These are phyloP conservation scores for Tetragnatha versicolor DNA, from an alignment of 1,140 invertebrate genomes.

Conservation along the genomic window DNA sequence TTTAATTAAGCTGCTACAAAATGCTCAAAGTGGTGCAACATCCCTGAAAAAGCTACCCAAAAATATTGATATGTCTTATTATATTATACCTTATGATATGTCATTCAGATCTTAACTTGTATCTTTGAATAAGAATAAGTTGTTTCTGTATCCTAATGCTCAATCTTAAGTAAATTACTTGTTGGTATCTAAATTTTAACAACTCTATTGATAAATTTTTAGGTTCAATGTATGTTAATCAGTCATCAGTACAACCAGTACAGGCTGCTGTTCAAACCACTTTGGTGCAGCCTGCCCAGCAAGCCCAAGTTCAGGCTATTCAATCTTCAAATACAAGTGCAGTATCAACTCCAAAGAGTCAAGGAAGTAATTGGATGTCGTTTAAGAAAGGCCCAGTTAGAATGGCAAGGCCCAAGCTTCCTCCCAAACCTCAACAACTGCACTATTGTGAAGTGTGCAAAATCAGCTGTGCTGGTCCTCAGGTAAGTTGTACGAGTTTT, in stretches of 20 bases:
- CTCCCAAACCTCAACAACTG: constrained; percentile 87
- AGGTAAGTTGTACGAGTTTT: constrained; percentile 70
- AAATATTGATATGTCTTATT: no score
- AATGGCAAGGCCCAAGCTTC: constrained; percentile 71
- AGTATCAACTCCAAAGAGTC: constrained; percentile 44
- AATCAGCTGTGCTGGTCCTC: constrained; percentile 94
- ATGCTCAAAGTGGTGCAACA: no score
- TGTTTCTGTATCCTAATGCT: no score
- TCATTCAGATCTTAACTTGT: no score
- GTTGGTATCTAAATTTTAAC: no score
- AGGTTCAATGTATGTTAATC: constrained; percentile 48
- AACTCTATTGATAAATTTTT: not conserved
- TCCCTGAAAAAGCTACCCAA: no score
- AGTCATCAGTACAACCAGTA: constrained; percentile 42
- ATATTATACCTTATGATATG: no score
- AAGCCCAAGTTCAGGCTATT: constrained; percentile 39
- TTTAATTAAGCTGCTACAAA: no score
- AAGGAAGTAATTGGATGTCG: constrained; percentile 54
- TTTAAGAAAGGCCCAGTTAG: constrained; percentile 42
- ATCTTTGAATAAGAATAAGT: no score
- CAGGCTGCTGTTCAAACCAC: constrained; percentile 42
- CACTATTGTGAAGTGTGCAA: constrained; percentile 98
- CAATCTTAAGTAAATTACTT: no score
- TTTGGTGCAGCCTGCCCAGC: constrained; percentile 44
- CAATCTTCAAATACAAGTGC: constrained; percentile 39